Evolutionary conservation across 1,140 invertebrate genomes (phyloP), one percentile per base, ranked within the genome.

Genomic region (Drosophila repletoides): DNA sequence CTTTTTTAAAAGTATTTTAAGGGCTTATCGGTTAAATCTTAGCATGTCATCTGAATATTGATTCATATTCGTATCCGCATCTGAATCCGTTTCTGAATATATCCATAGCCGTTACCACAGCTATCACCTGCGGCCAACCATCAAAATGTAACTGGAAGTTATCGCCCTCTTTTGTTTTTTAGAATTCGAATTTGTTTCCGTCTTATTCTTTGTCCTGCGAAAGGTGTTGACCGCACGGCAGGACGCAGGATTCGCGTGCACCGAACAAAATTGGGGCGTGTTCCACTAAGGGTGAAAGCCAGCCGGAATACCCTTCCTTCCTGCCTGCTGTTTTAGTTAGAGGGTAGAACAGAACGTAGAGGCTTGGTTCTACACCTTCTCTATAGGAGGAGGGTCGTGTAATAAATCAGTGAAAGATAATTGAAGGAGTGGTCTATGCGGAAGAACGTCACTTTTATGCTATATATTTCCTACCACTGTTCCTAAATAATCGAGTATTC

Each of bases 391-490:
- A 46, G 55, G 41, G 43, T 19, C 22, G 46, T 33, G 55, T 29
- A 46, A 71, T 71, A 71, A 71, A 71, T 71, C 68, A 71, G 61
- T 52, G 52, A 45, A 40, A 24, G 52, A 58, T 65, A 65, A 71
- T 61, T 67, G 46, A 53, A 53, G 56, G 46, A 60, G 64, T 53
- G 46, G 31, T 52, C 58, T 24, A 33, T 52, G 52, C 51, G 45
- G 61, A 64, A 64, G 31, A 48, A 31, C 31, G 29, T 58, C 22
- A 48, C 58, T 65, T 53, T 53, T 63, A 53, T 63, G 43, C 48
- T 45, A 3, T 24, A 24, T 43, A 9, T 41, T 14, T 36, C 28
- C 40, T 19, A 12, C 6, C 28, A 45, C 31, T 64, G 40, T n/a
- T n/a, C n/a, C n/a, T n/a, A n/a, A n/a, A n/a, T n/a, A n/a, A n/a